Evolutionary conservation across 2,888 invertebrate genomes (phyloP), one percentile per base, ranked within the genome.

Genomic region (Agrilus cyanescens): DNA sequence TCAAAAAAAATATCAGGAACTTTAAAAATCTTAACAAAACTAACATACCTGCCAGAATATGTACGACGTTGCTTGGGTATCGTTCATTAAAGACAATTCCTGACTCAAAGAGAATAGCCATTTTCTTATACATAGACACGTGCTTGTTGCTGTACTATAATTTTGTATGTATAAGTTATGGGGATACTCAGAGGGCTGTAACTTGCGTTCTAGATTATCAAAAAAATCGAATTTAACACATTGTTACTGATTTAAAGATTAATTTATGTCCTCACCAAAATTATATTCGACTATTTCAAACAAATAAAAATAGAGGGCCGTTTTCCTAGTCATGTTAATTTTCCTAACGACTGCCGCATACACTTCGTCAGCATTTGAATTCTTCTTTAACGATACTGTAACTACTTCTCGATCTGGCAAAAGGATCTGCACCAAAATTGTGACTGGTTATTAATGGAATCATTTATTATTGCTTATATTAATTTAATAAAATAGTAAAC

Each of bases 161-260:
- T 98, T 98, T 71, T 97, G 96, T 56, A 98, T 94, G 72, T 98
- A 98, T 50, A 98, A 74, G 57, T 93, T 89, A 71, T 98, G 97
- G 0, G 97, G 97, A 55, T 90, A 87, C 71, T 98, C 98, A 63
- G 85, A 83, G 1, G 88, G 82, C 56, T 87, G 87, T 46, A 98
- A 71, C 69, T 95, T 95, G 42, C 97, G 80, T 65, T 96, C 95
- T 90, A 70, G n/a, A 70, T 68, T 47, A 48, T 36, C 7, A 36
- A 16, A 36, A 36, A 33, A 4, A 2, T 12, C 46, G 39, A 51
- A 16, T 32, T 15, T n/a, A 15, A 14, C 5, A 33, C 12, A 30
- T 12, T 15, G 2, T 33, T 15, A 33, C 33, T 14, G 12, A 18
- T 32, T 32, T 25, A n/a, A 20, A 14, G 8, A 3, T 10, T 25